phyloP scores from a whole-genome alignment of 1,140 invertebrate species.

The Radopholus similis region DNA sequence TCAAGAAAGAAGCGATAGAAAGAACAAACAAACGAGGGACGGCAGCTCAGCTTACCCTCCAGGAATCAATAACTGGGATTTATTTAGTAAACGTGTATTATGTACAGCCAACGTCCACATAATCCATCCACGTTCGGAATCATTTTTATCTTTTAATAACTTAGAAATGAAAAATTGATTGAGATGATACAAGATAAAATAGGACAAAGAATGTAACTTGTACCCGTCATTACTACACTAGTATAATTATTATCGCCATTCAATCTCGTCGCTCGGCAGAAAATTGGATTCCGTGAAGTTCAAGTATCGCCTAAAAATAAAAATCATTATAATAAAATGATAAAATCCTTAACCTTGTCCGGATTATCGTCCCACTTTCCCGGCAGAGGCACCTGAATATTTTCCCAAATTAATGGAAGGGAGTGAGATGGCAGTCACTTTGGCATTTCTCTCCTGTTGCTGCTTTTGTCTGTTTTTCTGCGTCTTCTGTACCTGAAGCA shows the following conservation, averaged over 20 bases:
- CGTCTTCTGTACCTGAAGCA: constrained; percentile 45
- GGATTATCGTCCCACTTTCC: constrained; percentile 60
- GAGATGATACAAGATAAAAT: neutral
- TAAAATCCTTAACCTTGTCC: constrained; percentile 50
- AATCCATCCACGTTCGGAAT: too few relatives aligned
- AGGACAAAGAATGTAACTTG: neutral
- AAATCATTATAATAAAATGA: constrained; percentile 19
- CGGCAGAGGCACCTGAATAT: constrained; percentile 50
- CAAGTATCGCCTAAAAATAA: constrained; percentile 36
- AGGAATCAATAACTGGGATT: too few relatives aligned
- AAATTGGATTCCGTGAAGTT: constrained; percentile 19
- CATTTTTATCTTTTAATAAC: too few relatives aligned
- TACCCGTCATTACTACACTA: too few relatives aligned
- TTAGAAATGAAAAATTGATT: neutral
- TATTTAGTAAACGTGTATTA: too few relatives aligned
- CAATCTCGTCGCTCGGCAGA: constrained; percentile 20
- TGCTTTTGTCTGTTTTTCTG: constrained; percentile 41
- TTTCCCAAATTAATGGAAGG: neutral
- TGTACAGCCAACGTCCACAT: too few relatives aligned
- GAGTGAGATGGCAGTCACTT: constrained; percentile 16
- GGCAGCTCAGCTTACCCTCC: too few relatives aligned
- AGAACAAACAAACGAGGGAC: too few relatives aligned
- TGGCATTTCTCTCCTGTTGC: constrained; percentile 49
- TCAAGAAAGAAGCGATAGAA: too few relatives aligned
- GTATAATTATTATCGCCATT: too few relatives aligned